Conservation (phyloP, 2,113 vertebrate genomes). For the Prinia subflava region DNA sequence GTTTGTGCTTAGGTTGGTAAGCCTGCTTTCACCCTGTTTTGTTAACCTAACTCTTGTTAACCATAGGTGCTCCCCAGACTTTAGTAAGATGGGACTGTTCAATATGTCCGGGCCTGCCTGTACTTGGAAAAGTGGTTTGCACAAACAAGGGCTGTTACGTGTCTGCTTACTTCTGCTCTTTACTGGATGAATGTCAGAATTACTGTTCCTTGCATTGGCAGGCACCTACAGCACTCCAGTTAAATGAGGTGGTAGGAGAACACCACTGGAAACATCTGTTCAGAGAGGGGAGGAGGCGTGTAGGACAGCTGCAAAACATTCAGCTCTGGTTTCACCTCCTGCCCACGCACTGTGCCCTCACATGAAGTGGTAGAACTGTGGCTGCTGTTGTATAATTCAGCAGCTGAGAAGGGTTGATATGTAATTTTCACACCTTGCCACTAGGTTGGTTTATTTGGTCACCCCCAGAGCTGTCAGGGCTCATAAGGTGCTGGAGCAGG, state of each 20-base stretch:
- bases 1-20: neutral
- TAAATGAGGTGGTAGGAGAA: neutral
- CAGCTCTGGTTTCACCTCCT: neutral
- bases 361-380: neutral
- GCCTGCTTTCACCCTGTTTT: neutral
- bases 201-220: neutral
- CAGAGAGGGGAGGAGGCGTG: neutral
- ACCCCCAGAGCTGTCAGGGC: neutral
- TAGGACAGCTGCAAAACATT: neutral
- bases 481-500: neutral
- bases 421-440: neutral
- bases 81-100: neutral
- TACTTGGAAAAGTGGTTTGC: neutral
- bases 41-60: neutral
- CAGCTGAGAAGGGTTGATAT: neutral
- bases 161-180: neutral
- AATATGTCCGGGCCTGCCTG: neutral
- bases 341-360: fast-evolving
- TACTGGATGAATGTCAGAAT: neutral
- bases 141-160: fast-evolving
- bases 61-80: neutral
- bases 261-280: fast-evolving
- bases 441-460: neutral
- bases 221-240: neutral
- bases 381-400: neutral